A percentile compares a stretch with the other conserved stretches of the same genome.
phyloP scores from a whole-genome alignment of 2,888 invertebrate species.

The Volucella inflata region DNA sequence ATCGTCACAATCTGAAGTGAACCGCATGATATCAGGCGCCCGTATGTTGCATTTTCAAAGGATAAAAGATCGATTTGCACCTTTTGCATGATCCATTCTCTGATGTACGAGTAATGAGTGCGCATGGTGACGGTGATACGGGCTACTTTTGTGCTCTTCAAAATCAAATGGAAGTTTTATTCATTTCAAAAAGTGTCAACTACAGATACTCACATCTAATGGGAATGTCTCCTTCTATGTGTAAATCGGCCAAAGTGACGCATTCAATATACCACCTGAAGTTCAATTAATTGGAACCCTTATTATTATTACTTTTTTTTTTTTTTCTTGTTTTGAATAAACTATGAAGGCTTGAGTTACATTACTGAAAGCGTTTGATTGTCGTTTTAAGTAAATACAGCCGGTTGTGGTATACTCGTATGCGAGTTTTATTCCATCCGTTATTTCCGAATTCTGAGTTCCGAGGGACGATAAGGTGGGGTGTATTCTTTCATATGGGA shows the following conservation, averaged over 20 bases:
- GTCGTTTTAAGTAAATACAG: conserved; percentile 68
- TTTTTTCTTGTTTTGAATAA: conserved; percentile 51
- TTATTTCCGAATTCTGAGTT: conserved; percentile 62
- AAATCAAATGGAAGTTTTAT: conserved; percentile 31
- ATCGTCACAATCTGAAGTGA: conserved; percentile 43
- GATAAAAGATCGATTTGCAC: conserved; percentile 66
- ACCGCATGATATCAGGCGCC: conserved; percentile 55
- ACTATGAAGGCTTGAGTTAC: conserved; percentile 70
- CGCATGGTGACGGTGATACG: conserved; percentile 54
- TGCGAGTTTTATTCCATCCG: conserved; percentile 26
- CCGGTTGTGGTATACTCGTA: conserved; percentile 41
- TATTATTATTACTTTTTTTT: conserved; percentile 23
- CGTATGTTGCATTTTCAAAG: conserved; percentile 62
- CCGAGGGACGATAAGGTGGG: conserved; percentile 66
- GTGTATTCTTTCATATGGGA: conserved; percentile 26
- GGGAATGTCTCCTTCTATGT: conserved; percentile 2
- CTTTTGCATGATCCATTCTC: conserved; percentile 67
- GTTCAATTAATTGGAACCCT: conserved; percentile 75
- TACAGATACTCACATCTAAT: conserved; percentile 29
- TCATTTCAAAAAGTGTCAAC: conserved; percentile 53
- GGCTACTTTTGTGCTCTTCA: conserved; percentile 59
- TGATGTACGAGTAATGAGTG: conserved; percentile 58
- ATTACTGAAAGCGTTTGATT: conserved; percentile 54
- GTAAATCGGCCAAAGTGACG: conserved; percentile 19
- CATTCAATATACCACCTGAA: conserved; percentile 74